Evolutionary conservation across 2,888 invertebrate species (phyloP), one percentile per base, ranked within the genome.

Genomic region (Heliconius ethilla): DNA sequence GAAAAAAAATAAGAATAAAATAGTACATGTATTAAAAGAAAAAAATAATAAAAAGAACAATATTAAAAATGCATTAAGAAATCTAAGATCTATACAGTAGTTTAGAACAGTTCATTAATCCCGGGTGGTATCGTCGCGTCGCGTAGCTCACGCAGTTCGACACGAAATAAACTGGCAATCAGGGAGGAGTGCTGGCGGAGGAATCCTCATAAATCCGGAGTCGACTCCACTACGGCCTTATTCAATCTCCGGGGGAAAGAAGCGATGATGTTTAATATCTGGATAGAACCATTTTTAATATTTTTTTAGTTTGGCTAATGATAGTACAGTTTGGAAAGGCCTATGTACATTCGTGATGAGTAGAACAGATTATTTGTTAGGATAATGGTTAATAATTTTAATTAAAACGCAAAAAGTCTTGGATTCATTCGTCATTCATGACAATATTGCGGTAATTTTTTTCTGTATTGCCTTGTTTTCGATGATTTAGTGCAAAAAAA

Each of bases 151-250:
- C 92, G 91, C 93, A 91, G 89, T 90, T 89, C 89, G 90, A 89
- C 89, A 89, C 90, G 86, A 90, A 91, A 92, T 92, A 92, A 92
- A 92, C 92, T 88, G 91, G 91, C 92, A 92, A 93, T 92, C 92
- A 90, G 88, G 86, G 84, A 86, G 87, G 86, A 92, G 92, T 91
- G 91, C 91, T 88, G 87, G 90, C 89, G 89, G 88, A 85, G 89
- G 91, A 91, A 91, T 91, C 91, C 93, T 88, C 92, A 92, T 93
- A 93, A 93, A 93, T 93, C 93, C 92, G 88, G 86, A 84, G 88
- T 86, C 88, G 89, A 89, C 90, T 91, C 86, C 88, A 88, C 90
- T 89, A 88, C 84, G 82, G 88, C 88, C 91, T 92, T 91, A 92
- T 93, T 93, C 93, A 92, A 93, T 93, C 92, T 93, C 92, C 88